Base-by-base conservation (phyloP, 2,113 vertebrate species). In the Ageneiosus marmoratus region DNA sequence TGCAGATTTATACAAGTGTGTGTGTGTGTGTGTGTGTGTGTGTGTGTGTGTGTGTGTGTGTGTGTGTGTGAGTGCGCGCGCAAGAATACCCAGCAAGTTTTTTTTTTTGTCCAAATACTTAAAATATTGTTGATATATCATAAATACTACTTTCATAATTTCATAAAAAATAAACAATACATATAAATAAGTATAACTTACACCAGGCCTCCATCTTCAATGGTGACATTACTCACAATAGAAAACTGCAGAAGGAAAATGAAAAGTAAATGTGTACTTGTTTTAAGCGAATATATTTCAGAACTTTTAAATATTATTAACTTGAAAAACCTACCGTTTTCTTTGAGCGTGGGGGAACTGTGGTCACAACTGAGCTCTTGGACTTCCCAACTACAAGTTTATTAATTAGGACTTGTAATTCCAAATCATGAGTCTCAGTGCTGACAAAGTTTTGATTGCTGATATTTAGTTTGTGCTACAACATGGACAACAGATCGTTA, bases 361-460 rank as follows among this genome's bases (percentile, higher is more conserved):
- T 50, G 0, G 95, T 91, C 77, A 91, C 85, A 72, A 94, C 93
- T 27, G 58, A 81, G 0, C 91, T 5, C 51, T 90, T 95, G 51
- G 86, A 86, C 63, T 92, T 94, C 0, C 95, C 95, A 18, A 94
- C 86, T 1, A 97, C 89, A 0, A 89, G 88, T 4, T 91, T 70
- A 46, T 80, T 83, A 24, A 97, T 88, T 79, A 97, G 84, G 37
- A 93, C 89, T 83, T 97, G 94, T 0, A 95, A 2, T n/a, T 82
- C 90, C 13, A 97, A 92, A 34, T 93, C 87, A 0, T 86, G 86
- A 27, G 95, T 90, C 0, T 89, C 84, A 78, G 96, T 87, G 0
- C 92, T 86, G 63, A 94, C 94, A 89, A 93, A 98, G 91, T 97
- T 97, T 55, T 90, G 86, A 85, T 96, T 97, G 89, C 92, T 94